Conservation (phyloP, 2,888 invertebrate genomes). For the Zele albiditarsus region DNA sequence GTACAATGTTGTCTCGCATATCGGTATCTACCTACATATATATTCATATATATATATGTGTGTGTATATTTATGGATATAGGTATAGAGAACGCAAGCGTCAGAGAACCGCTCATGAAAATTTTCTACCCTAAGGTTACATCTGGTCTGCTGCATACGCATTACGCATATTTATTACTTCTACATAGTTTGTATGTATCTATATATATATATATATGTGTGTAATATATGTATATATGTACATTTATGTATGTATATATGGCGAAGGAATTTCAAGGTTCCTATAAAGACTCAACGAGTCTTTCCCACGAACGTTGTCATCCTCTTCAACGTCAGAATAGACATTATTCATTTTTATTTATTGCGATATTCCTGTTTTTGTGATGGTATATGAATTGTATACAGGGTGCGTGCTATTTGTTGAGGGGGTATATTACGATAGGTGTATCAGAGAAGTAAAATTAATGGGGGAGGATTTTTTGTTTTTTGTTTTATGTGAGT, state of each 20-base stretch:
- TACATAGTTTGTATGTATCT: constrained; percentile 18
- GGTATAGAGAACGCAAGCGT: not conserved
- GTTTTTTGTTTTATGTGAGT: no score
- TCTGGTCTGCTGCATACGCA: constrained; percentile 33
- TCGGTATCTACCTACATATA: not conserved
- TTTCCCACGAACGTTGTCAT: constrained; percentile 11
- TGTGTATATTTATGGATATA: constrained; percentile 3
- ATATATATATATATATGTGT: constrained; percentile 17
- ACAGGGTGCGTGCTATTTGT: no score
- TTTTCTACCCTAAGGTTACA: constrained; percentile 36
- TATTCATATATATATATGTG: not conserved
- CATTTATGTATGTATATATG: not conserved
- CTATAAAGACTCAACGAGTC: not conserved
- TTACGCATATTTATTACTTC: constrained; percentile 40
- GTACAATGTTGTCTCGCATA: not conserved
- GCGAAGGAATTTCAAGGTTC: constrained; percentile 33
- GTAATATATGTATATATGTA: constrained; percentile 28
- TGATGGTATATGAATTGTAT: no score
- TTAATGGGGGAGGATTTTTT: no score
- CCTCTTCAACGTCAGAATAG: not conserved
- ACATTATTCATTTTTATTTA: constrained; percentile 2
- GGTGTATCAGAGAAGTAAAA: no score
- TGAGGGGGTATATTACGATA: no score
- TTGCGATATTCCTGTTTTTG: not conserved
- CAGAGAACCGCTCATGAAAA: constrained; percentile 28